phyloP scores from a whole-genome alignment of 2,888 invertebrate genomes.

The Rhogogaster chlorosoma region DNA sequence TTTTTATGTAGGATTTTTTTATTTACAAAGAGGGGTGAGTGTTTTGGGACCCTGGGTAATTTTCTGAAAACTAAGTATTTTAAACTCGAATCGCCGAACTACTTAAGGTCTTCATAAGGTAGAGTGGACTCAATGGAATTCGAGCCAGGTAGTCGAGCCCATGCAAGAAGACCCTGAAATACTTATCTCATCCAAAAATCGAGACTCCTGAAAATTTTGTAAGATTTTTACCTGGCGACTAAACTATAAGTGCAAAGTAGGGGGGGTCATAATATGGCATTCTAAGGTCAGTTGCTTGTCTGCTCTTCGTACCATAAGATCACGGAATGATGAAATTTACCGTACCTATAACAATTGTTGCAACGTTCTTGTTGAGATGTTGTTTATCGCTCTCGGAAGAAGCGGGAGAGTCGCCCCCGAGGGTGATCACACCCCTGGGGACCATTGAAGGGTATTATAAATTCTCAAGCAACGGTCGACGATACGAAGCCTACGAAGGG shows the following conservation, averaged over 20 bases:
- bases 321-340: neutral
- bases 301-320: neutral
- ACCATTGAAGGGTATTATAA: slow-evolving; percentile 66
- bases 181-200: no score
- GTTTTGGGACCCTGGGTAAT: no score
- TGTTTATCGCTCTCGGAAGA: neutral
- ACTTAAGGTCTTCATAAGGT: no score
- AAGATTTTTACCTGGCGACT: no score
- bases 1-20: no score
- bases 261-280: neutral
- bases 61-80: no score
- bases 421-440: slow-evolving; percentile 65
- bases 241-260: neutral
- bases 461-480: slow-evolving; percentile 64
- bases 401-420: slow-evolving; percentile 54
- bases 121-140: no score
- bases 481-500: slow-evolving; percentile 70
- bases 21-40: no score
- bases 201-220: no score
- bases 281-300: neutral
- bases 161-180: no score
- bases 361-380: neutral
- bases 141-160: no score
- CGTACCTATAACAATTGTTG: neutral
- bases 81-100: no score